Percentiles rank a stretch among this genome's conserved stretches.
Evolutionary conservation across 2,888 invertebrate genomes (phyloP).

Genomic region (Rotaria socialis): DNA sequence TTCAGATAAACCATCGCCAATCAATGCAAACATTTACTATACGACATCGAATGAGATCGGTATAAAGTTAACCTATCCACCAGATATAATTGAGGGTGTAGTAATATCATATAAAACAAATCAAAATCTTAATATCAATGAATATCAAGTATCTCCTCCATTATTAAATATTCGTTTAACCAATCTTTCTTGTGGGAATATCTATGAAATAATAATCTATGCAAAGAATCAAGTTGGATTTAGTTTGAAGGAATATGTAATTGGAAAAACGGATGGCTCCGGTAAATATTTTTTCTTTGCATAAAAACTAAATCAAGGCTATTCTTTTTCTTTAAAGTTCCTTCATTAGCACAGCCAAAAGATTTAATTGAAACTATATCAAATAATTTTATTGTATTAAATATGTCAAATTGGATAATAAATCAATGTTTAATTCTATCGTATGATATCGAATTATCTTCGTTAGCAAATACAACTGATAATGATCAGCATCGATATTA

Average conservation of each 20-base stretch:
- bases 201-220: neutral
- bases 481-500: neutral
- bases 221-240: conserved; percentile 12
- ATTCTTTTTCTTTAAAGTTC: neutral
- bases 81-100: neutral
- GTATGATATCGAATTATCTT: neutral
- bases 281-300: neutral
- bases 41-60: neutral
- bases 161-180: neutral
- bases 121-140: neutral
- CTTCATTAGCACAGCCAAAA: neutral
- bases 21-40: neutral
- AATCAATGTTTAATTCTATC: neutral
- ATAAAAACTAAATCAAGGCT: no score
- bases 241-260: neutral
- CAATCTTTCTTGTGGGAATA: conserved; percentile 20
- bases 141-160: neutral
- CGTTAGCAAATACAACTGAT: neutral
- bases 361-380: neutral
- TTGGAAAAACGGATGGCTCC: conserved; percentile 24
- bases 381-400: neutral
- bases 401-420: neutral
- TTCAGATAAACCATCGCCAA: neutral
- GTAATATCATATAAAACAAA: neutral
- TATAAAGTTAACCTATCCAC: neutral